Evolutionary conservation across 2,113 vertebrate species (phyloP), one percentile per base, ranked within the genome.

Genomic region (Leptobrachium leishanense): DNA sequence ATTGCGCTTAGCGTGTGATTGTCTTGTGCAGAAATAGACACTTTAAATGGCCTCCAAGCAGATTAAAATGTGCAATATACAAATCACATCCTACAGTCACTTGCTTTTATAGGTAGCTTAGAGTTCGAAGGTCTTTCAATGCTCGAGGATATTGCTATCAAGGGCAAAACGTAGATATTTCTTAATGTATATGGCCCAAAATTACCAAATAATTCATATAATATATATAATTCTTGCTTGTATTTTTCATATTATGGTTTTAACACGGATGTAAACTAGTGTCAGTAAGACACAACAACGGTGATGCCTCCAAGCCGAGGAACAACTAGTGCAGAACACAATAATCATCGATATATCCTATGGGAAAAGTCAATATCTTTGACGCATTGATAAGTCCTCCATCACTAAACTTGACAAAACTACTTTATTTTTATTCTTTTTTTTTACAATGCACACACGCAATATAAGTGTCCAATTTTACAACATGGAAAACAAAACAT

Each of bases 21-120:
- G 77, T 79, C 77, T 57, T 67, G 10, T 79, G 77, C 62, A 57
- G 62, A 67, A 72, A 73, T 73, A 73, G 50, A 20, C 63, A 54
- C 39, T 67, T 66, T 43, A 55, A 71, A 54, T 40, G n/a, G 59
- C 59, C n/a, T 53, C 20, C 9, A 55, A 42, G 70, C 40, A 71
- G 43, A 71, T 72, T 42, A 50, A 5, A 57, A 43, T 73, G 63
- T 79, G 70, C 69, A 79, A 66, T 64, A 73, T 41, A 79, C 53
- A 72, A 67, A 12, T n/a, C 50, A 65, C 39, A 65, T 50, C 15
- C 20, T 20, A 46, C 68, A 20, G 13, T 20, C 67, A 31, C 55
- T 43, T 20, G 41, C n/a, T 40, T 62, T 54, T 42, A 76, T 12
- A n/a, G 4, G 8, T 20, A 39, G 15, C n/a, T 70, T 70, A 68